These are phyloP conservation scores for Zaprionus obscuricornis DNA, from an alignment of 2,888 invertebrate species.

Conservation along the genomic window DNA sequence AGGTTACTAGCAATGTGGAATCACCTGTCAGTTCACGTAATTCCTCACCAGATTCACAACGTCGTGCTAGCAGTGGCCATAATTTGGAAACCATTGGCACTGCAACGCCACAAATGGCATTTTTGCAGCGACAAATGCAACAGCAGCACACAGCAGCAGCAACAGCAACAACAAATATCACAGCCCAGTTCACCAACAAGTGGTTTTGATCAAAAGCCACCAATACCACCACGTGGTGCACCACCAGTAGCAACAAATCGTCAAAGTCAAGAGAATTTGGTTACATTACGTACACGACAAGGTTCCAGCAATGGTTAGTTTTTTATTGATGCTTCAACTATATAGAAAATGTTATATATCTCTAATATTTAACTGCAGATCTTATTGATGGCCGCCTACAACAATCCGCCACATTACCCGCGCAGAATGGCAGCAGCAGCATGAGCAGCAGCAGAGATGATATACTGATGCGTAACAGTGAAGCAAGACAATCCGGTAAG, in stretches of 20 bases:
- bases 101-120: slow-evolving; percentile 85
- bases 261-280: slow-evolving; percentile 82
- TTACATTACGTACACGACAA: slow-evolving; percentile 78
- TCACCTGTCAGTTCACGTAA: slow-evolving; percentile 85
- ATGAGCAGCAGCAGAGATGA: slow-evolving; percentile 81
- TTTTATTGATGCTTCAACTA: too few relatives aligned
- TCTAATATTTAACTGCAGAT: slow-evolving; percentile 50
- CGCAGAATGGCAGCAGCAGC: slow-evolving; percentile 81
- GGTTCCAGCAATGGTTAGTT: slow-evolving; percentile 79
- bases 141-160: slow-evolving; percentile 74
- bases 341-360: neutral
- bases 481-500: slow-evolving; percentile 81
- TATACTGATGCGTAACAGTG: slow-evolving; percentile 80
- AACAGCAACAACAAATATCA: slow-evolving; percentile 56
- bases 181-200: slow-evolving; percentile 76
- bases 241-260: slow-evolving; percentile 85
- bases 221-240: slow-evolving; percentile 86
- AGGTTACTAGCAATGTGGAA: slow-evolving; percentile 83
- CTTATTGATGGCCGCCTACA: slow-evolving; percentile 70
- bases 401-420: slow-evolving; percentile 76
- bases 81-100: slow-evolving; percentile 79
- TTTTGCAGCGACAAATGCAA: slow-evolving; percentile 84
- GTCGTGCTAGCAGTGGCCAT: slow-evolving; percentile 80
- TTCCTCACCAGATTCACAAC: slow-evolving; percentile 85
- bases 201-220: slow-evolving; percentile 84